These are phyloP conservation scores for Auanema freiburgensis DNA, from an alignment of 2,888 invertebrate genomes.

Conservation along the genomic window DNA sequence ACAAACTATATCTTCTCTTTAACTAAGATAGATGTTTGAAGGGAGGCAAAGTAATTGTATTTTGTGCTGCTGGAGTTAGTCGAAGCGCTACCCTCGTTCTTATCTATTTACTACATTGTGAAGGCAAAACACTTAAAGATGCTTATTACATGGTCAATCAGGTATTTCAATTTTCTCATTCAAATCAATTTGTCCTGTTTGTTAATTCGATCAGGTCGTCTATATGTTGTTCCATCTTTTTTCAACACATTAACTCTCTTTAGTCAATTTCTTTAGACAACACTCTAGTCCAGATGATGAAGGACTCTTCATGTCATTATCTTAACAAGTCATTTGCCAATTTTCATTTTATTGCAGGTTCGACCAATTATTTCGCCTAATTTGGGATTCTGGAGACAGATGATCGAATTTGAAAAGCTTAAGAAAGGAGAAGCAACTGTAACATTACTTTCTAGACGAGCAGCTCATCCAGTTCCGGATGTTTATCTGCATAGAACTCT, in stretches of 20 bases:
- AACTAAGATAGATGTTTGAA: too few species aligned
- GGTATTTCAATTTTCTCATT: slow-evolving; percentile 17
- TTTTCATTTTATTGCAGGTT: slow-evolving; percentile 19
- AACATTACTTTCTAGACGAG: slow-evolving; percentile 52
- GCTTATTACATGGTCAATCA: slow-evolving; percentile 40
- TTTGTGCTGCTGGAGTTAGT: slow-evolving; percentile 46
- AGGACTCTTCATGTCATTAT: not conserved
- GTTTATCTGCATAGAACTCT: slow-evolving; percentile 49
- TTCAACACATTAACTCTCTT: too few species aligned
- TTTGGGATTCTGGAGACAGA: slow-evolving; percentile 45
- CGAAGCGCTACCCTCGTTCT: slow-evolving; percentile 38
- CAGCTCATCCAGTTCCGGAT: slow-evolving; percentile 52
- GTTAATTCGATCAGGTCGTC: not conserved
- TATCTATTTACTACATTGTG: slow-evolving; percentile 35
- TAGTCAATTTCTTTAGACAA: not conserved
- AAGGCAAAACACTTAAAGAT: slow-evolving; percentile 34
- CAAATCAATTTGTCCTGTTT: not conserved
- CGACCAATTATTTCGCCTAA: slow-evolving; percentile 47
- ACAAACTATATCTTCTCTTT: too few species aligned
- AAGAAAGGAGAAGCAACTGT: slow-evolving; percentile 47
- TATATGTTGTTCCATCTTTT: too few species aligned
- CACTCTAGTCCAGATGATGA: too few species aligned
- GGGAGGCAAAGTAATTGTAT: slow-evolving; percentile 40
- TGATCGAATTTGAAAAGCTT: slow-evolving; percentile 40
- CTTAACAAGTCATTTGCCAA: not conserved